Evolutionary conservation across 1,140 invertebrate genomes (phyloP), one percentile per base, ranked within the genome.

Genomic region (Proales similis): DNA sequence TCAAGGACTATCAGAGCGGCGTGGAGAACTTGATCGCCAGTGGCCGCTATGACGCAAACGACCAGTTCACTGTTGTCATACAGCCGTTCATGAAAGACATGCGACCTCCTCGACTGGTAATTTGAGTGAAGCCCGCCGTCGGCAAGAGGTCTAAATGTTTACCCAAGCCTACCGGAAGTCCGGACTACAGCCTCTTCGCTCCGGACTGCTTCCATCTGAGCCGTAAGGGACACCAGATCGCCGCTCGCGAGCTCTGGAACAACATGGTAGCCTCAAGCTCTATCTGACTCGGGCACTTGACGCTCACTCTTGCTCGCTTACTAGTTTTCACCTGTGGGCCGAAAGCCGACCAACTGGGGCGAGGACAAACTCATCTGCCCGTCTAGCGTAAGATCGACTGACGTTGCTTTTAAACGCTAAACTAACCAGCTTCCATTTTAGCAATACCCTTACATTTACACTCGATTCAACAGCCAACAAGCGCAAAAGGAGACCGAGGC

Each of bases 21-120:
- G 29, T 67, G 6, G 43, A 64, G 2, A 63, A 72, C 29, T 53
- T 74, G 17, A 67, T 70, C 11, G 7, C 17, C n/a, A 71, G 72
- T 36, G 72, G 77, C 4, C 73, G 79, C 65, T 81, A 81, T 64
- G 76, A 81, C 82, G 30, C 14, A 11, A n/a, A 9, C 22, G 71
- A 74, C 14, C 83, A 85, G 67, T 86, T 86, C 67, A 77, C 81
- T 4, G 81, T 85, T 0, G 76, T 84, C 3, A 66, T 74, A 5
- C 82, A 84, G 67, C 79, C 81, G 1, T 63, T 63, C 24, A 48
- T 63, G 45, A 38, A 43, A 38, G 42, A 63, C 27, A 63, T 47
- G 30, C 19, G 32, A 63, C 30, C 39, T 30, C 61, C 61, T 20
- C 29, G 9, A 26, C 39, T 39, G 49, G 45, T 26, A 61, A 27